Conservation (phyloP, 2,113 vertebrate genomes). For the Rhabdornis inornatus region DNA sequence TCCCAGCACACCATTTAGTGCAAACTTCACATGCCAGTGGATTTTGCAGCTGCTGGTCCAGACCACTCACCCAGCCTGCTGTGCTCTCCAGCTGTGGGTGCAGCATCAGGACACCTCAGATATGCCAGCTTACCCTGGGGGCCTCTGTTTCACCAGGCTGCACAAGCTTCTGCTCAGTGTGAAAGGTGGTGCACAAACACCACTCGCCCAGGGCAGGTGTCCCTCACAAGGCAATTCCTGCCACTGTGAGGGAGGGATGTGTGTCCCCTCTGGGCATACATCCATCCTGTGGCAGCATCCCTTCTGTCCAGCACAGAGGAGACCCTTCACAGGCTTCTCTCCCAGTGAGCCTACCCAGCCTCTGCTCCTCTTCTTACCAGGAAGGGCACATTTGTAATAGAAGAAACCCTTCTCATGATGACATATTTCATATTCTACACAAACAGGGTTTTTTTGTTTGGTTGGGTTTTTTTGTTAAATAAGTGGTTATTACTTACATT, state of each 20-base stretch:
- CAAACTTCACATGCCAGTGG: not conserved
- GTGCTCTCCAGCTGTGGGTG: not conserved
- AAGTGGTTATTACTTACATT: not conserved
- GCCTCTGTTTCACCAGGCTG: not conserved
- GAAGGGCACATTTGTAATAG: not conserved
- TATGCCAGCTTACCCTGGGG: not conserved
- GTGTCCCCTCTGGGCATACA: fast-evolving
- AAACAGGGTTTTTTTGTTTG: not conserved
- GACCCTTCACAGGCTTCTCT: not conserved
- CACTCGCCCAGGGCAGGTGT: fast-evolving
- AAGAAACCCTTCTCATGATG: not conserved
- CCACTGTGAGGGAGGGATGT: fast-evolving
- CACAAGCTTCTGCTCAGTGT: not conserved
- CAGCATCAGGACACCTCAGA: not conserved
- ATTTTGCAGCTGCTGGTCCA: not conserved
- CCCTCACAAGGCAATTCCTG: not conserved
- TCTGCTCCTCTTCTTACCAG: not conserved
- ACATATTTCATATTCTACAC: not conserved
- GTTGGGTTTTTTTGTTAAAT: not conserved
- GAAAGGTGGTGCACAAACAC: not conserved
- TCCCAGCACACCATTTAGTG: fast-evolving
- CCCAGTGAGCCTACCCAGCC: fast-evolving
- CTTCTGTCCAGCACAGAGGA: not conserved
- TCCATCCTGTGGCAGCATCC: not conserved
- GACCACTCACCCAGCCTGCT: too few species aligned